These are phyloP conservation scores for Hiodon tergisus DNA, from an alignment of 2,113 vertebrate genomes.

Conservation along the genomic window DNA sequence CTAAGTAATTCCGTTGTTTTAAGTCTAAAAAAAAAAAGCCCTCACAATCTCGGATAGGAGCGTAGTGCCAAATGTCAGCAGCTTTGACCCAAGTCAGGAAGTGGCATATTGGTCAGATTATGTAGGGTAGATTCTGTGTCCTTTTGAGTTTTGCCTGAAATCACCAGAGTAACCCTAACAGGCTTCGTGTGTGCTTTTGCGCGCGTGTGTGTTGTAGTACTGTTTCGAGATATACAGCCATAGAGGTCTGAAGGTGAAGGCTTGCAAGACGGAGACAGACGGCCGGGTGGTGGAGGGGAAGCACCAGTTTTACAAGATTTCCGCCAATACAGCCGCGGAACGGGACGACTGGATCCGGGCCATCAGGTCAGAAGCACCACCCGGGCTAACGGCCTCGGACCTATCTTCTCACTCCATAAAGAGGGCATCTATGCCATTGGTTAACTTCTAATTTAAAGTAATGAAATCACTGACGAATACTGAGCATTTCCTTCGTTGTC, in stretches of 20 bases:
- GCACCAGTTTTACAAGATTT: constrained; percentile 85
- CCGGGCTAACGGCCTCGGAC: background rate
- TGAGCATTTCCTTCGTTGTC: constrained; percentile 4
- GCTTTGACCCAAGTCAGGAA: background rate
- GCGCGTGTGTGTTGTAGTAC: constrained; percentile 59
- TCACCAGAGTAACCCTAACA: background rate
- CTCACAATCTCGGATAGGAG: too few species aligned
- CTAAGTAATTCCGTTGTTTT: too few species aligned
- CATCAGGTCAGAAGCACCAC: constrained; percentile 65
- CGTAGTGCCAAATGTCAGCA: background rate
- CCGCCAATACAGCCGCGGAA: constrained; percentile 71
- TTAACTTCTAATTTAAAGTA: background rate
- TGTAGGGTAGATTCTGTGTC: too few species aligned
- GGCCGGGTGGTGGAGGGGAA: constrained; percentile 88
- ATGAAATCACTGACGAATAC: background rate
- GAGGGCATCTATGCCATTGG: background rate
- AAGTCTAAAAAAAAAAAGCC: too few species aligned
- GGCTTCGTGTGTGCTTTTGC: constrained; percentile 20
- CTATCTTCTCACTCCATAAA: background rate
- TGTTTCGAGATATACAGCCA: constrained; percentile 83
- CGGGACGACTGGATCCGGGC: constrained; percentile 80
- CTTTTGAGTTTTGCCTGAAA: too few species aligned
- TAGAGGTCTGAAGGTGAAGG: constrained; percentile 87
- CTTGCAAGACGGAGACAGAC: constrained; percentile 84
- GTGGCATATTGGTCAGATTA: too few species aligned